These are phyloP conservation scores for Sylvilagus floridanus DNA, from an alignment of 2,797 vertebrate genomes.

Conservation along the genomic window DNA sequence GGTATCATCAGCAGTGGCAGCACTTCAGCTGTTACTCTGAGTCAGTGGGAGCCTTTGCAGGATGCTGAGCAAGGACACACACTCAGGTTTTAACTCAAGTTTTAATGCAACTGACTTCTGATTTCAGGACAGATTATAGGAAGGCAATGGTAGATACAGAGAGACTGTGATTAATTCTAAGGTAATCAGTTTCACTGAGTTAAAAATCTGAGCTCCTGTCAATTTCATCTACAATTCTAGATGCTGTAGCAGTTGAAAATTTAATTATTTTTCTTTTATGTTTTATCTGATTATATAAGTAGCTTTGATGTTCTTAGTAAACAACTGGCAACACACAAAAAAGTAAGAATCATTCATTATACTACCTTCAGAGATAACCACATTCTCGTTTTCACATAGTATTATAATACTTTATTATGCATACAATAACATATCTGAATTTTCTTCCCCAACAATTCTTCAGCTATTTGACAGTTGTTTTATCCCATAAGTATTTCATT, in stretches of 20 bases:
- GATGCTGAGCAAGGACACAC: neutral
- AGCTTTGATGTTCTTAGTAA: neutral
- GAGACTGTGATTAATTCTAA: neutral
- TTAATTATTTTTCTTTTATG: neutral
- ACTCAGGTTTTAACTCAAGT: neutral
- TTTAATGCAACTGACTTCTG: neutral
- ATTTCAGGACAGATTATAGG: neutral
- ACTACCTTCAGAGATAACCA: neutral
- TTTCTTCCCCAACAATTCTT: neutral
- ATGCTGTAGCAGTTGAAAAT: constrained; percentile 2
- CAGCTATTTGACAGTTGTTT: neutral
- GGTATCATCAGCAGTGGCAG: no score
- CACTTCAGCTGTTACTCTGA: neutral
- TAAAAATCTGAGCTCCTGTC: constrained; percentile 12
- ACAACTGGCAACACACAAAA: neutral
- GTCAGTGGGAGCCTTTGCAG: neutral
- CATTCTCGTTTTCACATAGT: neutral
- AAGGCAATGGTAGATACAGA: neutral
- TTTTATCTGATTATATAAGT: constrained; percentile 37
- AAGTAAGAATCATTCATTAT: neutral
- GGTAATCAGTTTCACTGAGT: neutral
- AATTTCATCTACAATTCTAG: constrained; percentile 31
- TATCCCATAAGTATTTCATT: constrained; percentile 2
- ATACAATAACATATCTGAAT: neutral
- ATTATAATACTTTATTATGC: neutral